Evolutionary conservation across 64 coral and sea anemone genomes (phyloP), one percentile per base, ranked within the genome.

Genomic region (Pocillopora verrucosa): DNA sequence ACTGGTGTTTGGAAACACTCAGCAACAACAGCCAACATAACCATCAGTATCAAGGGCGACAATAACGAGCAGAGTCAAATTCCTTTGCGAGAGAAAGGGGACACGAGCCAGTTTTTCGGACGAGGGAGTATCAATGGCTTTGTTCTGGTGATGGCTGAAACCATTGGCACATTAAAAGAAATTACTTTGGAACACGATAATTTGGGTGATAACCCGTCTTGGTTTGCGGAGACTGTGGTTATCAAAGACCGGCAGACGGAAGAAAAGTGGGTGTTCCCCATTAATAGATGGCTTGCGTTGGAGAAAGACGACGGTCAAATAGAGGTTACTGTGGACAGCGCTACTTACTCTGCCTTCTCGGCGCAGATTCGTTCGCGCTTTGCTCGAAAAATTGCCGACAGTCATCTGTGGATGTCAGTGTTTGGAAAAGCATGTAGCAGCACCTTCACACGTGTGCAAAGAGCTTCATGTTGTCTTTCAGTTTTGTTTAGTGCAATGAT

Each of bases 321-420:
- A 36, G 88, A 94, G 61, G 77, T 76, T n/a, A 80, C 56, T 37
- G 57, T 94, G 25, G 22, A 58, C 64, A 56, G 45, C 59, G 24
- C 67, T 60, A 73, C 26, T 58, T 10, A 34, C 24, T 63, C 69
- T 58, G 65, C 86, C 14, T 73, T 87, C 87, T 17, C 70, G 73
- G 76, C 88, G 68, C 65, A 86, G 61, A 38, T 84, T 20, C 17
- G 81, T 37, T 82, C 79, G 4, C 58, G 86, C 34, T 51, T 73
- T 90, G 17, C 59, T 51, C 51, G 92, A 79, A 73, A 85, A 59
- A 88, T 94, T 59, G 89, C 65, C 13, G 93, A 94, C 60, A 36
- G 78, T 51, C 93, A 95, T 58, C 61, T 95, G 9, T 95, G 94
- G 94, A 62, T 95, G 11, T 95, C 94, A 12, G 89, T 90, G 5